Base-by-base conservation (phyloP, 92 coral and sea anemone species). In the Meandrina meandrites region DNA sequence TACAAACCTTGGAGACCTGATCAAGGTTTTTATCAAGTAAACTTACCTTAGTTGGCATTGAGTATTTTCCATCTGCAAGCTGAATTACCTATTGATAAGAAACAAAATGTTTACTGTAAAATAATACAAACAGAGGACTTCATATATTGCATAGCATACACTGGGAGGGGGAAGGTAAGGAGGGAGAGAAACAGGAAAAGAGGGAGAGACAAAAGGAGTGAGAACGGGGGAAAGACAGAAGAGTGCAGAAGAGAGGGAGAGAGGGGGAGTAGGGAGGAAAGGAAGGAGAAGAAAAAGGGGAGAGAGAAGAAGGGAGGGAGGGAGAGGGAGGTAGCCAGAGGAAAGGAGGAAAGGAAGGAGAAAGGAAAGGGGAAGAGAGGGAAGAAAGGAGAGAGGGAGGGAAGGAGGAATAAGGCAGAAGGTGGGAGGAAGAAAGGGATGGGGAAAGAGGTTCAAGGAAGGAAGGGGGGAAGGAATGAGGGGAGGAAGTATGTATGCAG, bases 31-130 rank as follows among this genome's bases (percentile, higher is more conserved):
- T 3, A 70, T 70, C 18, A 30, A 13, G 13, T 36, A 7, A 73
- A 73, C 11, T 78, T 86, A 95, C 99, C 95, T 92, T 93, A 16
- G 99, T 88, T 60, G 99, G 98, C 2, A 97, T 85, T 40, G 91
- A 91, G 83, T 97, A 97, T 78, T 97, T 97, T 37, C 99, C 99
- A 89, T 97, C 99, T 28, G 90, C 89, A 21, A 97, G 91, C 58
- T 86, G 66, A 32, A 95, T 77, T 56, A 91, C 94, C 98, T 96
- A 84, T 31, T 82, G 80, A 45, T 4, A 66, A 66, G 71, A 66
- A 66, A 5, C 34, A 66, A 27, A n/a, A 66, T 66, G 71, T 27
- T 13, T 35, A 27, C 24, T 27, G n/a, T 7, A 64, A 64, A 7
- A 9, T 0, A 15, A 24, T 1, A 24, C 31, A n/a, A 16, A 7